phyloP scores from a whole-genome alignment of 2,113 vertebrate species.

The Bufo bufo region DNA sequence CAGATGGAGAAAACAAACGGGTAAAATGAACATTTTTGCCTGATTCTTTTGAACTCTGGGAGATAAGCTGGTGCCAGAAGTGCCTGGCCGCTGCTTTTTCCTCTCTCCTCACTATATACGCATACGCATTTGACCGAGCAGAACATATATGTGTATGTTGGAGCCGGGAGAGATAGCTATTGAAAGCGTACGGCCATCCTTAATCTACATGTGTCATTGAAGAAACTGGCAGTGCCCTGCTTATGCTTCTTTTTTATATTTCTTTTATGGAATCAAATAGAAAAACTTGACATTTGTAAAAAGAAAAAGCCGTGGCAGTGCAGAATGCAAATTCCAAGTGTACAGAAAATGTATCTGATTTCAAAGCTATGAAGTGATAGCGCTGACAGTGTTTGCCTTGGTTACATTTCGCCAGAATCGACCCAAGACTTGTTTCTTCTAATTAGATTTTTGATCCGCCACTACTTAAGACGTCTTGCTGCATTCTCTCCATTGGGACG shows the following conservation, averaged over 20 bases:
- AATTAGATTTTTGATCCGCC: conserved; percentile 2
- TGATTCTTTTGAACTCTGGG: no score
- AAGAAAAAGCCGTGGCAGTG: background rate
- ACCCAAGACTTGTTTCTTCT: background rate
- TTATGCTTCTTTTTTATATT: background rate
- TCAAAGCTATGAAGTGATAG: background rate
- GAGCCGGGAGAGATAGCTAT: no score
- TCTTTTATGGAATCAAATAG: background rate
- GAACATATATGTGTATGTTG: no score
- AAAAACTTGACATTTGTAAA: background rate
- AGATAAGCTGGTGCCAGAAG: no score
- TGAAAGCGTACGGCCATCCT: background rate
- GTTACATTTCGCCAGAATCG: conserved; percentile 6
- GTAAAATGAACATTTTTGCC: no score
- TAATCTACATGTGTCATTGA: background rate
- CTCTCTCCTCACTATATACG: no score
- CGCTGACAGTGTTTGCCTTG: background rate
- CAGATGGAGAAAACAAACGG: no score
- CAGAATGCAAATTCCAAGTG: background rate
- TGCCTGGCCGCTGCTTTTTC: no score
- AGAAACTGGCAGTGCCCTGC: background rate
- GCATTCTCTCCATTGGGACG: conserved; percentile 10
- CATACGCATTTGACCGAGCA: no score
- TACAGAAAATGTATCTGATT: background rate
- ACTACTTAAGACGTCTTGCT: background rate